These are phyloP conservation scores for Sarcophaga rosellei DNA, from an alignment of 2,888 invertebrate genomes.

Conservation along the genomic window DNA sequence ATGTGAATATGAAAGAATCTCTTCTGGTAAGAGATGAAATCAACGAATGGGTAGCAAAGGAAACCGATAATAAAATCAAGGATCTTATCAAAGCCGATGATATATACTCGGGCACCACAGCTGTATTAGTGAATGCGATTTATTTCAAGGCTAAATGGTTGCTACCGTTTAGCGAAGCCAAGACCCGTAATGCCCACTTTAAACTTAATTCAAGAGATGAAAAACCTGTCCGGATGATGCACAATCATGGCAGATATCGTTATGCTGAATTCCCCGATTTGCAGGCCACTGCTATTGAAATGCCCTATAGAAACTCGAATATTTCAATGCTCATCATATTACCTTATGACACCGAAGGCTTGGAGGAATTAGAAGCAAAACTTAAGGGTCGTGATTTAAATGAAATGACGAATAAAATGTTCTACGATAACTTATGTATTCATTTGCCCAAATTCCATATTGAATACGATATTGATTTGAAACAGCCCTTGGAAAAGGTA, in stretches of 20 bases:
- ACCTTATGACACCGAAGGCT: conserved; percentile 83
- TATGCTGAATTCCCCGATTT: conserved; percentile 82
- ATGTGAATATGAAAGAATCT: no score
- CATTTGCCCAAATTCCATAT: conserved; percentile 87
- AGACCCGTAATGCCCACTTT: conserved; percentile 81
- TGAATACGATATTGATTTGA: conserved; percentile 82
- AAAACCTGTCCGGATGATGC: conserved; percentile 84
- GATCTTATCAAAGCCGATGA: conserved; percentile 85
- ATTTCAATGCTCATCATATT: conserved; percentile 85
- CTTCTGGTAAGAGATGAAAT: no score
- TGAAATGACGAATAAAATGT: conserved; percentile 81
- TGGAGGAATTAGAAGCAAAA: conserved; percentile 84
- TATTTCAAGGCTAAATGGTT: conserved; percentile 93
- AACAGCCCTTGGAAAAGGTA: conserved; percentile 30
- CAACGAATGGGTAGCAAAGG: conserved; percentile 80
- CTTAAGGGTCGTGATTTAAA: conserved; percentile 83
- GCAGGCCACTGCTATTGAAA: conserved; percentile 85
- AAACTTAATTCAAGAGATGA: conserved; percentile 81
- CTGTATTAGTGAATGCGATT: conserved; percentile 91
- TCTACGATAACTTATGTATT: conserved; percentile 81
- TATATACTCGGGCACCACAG: conserved; percentile 83
- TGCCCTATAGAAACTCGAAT: conserved; percentile 87
- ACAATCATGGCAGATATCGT: conserved; percentile 81
- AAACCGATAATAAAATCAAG: conserved; percentile 91
- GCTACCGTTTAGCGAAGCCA: conserved; percentile 83